Evolutionary conservation across 2,797 vertebrate species (phyloP), one percentile per base, ranked within the genome.

Genomic region (Onychomys leucogaster): DNA sequence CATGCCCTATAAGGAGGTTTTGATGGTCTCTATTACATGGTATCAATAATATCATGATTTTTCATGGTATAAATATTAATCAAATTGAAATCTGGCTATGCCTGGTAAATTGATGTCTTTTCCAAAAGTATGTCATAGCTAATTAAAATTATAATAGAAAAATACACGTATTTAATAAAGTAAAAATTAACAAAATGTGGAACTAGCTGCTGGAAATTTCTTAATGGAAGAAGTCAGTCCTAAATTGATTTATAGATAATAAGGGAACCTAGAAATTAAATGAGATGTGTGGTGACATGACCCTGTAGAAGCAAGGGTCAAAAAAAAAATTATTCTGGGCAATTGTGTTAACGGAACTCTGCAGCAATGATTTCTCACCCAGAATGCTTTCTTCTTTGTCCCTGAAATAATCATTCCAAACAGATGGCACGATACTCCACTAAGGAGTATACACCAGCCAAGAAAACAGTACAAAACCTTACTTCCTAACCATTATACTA

Each of bases 381-480:
- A 90, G 93, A 92, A 94, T 90, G 71, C 57, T 94, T 94, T 95
- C 91, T 96, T 94, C 86, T 83, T 95, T 76, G 94, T 90, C 73
- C 84, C 76, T 96, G 93, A 97, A 82, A 97, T 75, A 88, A 52
- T 96, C 89, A 95, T 94, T 96, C 91, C 92, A 95, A 97, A 95
- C 94, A 96, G 95, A 96, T 95, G 96, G 84, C n/a, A 93, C 9
- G 14, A 93, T 81, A 88, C 86, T 82, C 87, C 88, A 82, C 61
- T 91, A 93, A 91, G 90, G 84, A 78, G n/a, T n/a, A n/a, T 73
- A 96, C 69, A 83, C 29, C 92, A 55, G 65, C 96, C 83, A 94
- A 96, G 67, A 90, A 94, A 95, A 96, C 23, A 96, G 75, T 16
- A 94, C 77, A 96, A 84, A 95, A 78, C 37, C 61, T 95, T 73